Conservation (phyloP, 2,113 vertebrate species). For the Psittacus erithacus region DNA sequence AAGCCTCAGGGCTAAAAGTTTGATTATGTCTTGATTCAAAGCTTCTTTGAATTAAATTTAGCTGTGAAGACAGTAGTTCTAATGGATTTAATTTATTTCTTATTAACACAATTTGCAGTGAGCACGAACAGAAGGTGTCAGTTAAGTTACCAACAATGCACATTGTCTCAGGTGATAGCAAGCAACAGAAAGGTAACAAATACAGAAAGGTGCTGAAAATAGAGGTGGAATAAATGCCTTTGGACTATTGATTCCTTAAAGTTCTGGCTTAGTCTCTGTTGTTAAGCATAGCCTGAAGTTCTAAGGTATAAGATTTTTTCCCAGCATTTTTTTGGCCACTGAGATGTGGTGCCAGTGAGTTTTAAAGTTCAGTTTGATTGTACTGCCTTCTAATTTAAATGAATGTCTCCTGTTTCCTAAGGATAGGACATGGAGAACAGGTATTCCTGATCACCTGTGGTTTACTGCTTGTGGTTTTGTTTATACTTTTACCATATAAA, state of each 20-base stretch:
- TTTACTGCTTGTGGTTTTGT: not conserved
- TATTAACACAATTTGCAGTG: conserved; percentile 11
- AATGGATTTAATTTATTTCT: conserved; percentile 54
- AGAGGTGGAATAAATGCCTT: not conserved
- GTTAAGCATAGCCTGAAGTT: not conserved
- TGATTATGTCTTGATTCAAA: conserved; percentile 61
- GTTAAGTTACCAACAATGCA: not conserved
- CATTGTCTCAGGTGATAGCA: not conserved
- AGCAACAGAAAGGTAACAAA: not conserved
- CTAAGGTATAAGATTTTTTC: not conserved
- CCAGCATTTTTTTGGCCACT: not conserved
- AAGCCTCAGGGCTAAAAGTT: conserved; percentile 56
- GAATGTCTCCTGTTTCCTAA: not conserved
- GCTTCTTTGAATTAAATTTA: conserved; percentile 40
- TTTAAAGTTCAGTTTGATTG: not conserved
- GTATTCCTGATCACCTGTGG: not conserved
- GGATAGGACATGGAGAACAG: not conserved
- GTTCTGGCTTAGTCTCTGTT: not conserved
- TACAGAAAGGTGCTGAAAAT: not conserved
- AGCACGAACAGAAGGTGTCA: not conserved
- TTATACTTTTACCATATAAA: not conserved
- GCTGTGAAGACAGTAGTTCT: conserved; percentile 22
- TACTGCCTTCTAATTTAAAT: not conserved
- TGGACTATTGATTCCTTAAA: not conserved
- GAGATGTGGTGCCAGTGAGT: not conserved